A percentile compares a stretch with the other conserved stretches of the same genome.
Conservation (phyloP, 2,888 invertebrate species). For the Agonopterix heracliana region DNA sequence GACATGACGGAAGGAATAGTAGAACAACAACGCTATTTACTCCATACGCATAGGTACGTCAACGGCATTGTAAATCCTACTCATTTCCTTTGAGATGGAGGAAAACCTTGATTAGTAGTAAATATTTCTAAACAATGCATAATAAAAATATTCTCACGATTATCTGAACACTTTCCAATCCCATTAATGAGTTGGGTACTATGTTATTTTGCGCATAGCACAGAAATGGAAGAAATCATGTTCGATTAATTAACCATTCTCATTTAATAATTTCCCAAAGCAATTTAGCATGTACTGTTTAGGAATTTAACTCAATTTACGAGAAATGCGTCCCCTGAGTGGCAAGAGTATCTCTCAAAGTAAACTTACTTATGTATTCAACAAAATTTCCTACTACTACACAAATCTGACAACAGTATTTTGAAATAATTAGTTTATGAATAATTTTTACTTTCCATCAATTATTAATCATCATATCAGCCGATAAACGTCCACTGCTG, state of each 20-base stretch:
- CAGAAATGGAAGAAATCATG: neutral
- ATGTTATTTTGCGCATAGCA: neutral
- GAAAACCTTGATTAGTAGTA: no score
- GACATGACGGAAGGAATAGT: no score
- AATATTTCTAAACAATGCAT: neutral
- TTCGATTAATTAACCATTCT: neutral
- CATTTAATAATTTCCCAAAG: neutral
- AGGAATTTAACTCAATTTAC: constrained; percentile 2
- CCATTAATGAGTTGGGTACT: constrained; percentile 6
- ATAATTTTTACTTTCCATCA: no score
- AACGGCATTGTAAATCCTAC: no score
- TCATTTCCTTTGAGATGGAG: no score
- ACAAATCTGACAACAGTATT: no score
- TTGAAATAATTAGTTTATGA: no score
- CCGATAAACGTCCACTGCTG: no score
- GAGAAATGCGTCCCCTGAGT: neutral
- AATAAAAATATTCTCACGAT: constrained; percentile 27
- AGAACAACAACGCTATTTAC: no score
- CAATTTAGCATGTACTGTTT: neutral
- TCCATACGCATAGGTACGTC: neutral
- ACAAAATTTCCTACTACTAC: no score
- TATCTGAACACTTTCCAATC: constrained; percentile 28
- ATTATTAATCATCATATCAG: no score
- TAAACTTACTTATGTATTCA: neutral
- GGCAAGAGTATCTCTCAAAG: neutral